A percentile compares a stretch with the other conserved stretches of the same genome.
Conservation (phyloP, 2,113 vertebrate genomes). For the Sturnus vulgaris region DNA sequence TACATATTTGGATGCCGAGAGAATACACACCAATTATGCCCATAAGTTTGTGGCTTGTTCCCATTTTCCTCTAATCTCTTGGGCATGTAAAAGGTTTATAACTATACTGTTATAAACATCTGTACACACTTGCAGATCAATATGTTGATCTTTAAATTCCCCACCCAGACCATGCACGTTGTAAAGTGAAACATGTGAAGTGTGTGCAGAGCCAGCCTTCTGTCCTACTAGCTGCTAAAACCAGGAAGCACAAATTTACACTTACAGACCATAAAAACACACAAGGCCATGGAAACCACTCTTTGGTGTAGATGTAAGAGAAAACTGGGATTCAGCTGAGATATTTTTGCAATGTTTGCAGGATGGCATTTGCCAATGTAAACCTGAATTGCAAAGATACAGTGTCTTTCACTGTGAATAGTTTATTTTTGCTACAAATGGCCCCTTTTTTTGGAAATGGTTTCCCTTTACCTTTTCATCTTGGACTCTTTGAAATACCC, state of each 20-base stretch:
- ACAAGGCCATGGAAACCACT: not conserved
- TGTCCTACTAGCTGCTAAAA: not conserved
- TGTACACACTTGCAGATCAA: not conserved
- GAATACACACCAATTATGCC: not conserved
- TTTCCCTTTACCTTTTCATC: not conserved
- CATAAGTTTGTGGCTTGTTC: not conserved
- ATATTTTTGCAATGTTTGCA: constrained; percentile 6
- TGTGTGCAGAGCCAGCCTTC: not conserved
- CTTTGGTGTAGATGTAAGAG: not conserved
- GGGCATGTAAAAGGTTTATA: not conserved
- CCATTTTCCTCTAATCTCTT: not conserved
- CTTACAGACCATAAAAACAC: not conserved
- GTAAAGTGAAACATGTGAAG: not conserved
- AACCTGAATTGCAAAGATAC: not conserved
- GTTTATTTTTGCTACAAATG: constrained; percentile 33
- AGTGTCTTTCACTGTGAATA: not conserved
- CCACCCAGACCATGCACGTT: too few relatives aligned
- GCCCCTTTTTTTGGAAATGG: not conserved
- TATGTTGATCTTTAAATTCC: not conserved
- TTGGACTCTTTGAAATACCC: not conserved
- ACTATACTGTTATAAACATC: not conserved
- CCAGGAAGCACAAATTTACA: not conserved
- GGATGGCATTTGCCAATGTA: not conserved
- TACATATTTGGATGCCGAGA: not conserved
- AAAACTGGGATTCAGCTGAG: not conserved